Base-by-base conservation (phyloP, 2,113 vertebrate species). In the Carettochelys insculpta region DNA sequence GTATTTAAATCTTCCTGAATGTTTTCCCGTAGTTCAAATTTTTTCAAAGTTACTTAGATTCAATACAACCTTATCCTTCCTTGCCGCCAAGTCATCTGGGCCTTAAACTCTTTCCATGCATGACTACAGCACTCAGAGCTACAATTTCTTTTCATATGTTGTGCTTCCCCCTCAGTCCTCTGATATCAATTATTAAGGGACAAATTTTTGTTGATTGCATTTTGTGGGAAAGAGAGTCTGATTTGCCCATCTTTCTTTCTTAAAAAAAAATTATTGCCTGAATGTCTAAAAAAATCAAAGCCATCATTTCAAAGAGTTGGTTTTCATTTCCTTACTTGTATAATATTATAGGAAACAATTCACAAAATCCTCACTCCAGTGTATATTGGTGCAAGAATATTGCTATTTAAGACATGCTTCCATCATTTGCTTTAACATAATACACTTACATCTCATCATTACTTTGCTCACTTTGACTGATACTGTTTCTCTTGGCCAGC, bases 1-100 rank as follows among this genome's bases (percentile, higher is more conserved):
- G 71, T 89, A 79, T 51, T 68, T 84, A 85, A 85, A 77, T 77
- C 83, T 48, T 92, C 48, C n/a, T 85, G 77, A 88, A 92, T 68
- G 1, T 80, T 77, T 83, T 68, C 56, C 79, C 75, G 58, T 10
- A 8, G 5, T 95, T 75, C 68, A 87, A 83, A 50, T 50, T 86
- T 96, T 96, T 90, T 89, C 73, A 93, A 80, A 85, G 43, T 91
- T 71, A 68, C 1, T 29, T 71, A 0, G 10, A 51, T 92, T 92
- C 0, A 1, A 75, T 90, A 92, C 31, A 82, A 6, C 45, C 53
- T 31, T 47, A 68, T 88, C 91, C 52, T 12, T 20, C 65, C 45
- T 86, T 87, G 38, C 16, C 92, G 1, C 27, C 3, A 24, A 45
- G 92, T 87, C 82, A 88, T 45, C 48, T 82, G 87, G 51, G 83